Evolutionary conservation across 1,140 invertebrate species (phyloP), one percentile per base, ranked within the genome.

Genomic region (Belonocnema kinseyi): DNA sequence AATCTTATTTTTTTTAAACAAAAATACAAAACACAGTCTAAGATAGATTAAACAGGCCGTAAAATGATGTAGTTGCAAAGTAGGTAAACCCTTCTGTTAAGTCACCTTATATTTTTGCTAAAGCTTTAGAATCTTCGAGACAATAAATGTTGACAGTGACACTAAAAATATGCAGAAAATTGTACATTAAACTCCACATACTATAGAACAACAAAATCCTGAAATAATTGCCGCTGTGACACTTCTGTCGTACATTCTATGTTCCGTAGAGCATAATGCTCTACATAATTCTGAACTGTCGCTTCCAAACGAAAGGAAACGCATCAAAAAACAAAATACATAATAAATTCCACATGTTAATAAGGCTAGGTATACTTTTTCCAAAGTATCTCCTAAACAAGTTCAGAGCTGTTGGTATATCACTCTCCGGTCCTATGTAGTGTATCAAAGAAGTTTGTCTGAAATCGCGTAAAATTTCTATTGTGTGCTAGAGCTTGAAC

Each of bases 281-380:
- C 10, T 46, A 46, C 7, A 46, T 33, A 66, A 66, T 66, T 66
- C 21, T 66, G 58, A 40, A 4, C 33, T 33, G 40, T 40, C 58
- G 58, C 33, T 66, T 66, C 13, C 21, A 26, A 14, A 13, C 21
- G 26, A 19, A 40, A 10, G 33, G 11, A 66, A 21, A 14, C 26
- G 13, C 21, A 14, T 4, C 21, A 14, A 66, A 14, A 66, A 33
- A 10, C 26, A 13, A 66, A 40, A 16, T 33, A 33, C 13, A 33
- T 21, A 40, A 66, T 66, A 66, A 66, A 26, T 66, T 66, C 4
- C 13, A 66, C 21, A 66, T 66, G 40, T 66, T 66, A 66, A 66
- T 66, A 33, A 66, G 58, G 33, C 33, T 66, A 6, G 33, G 13
- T 66, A 66, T 40, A 40, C 12, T 66, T 61, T 61, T 6, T 61